Evolutionary conservation across 2,888 invertebrate species (phyloP), one percentile per base, ranked within the genome.

Genomic region (Tetropium fuscum): DNA sequence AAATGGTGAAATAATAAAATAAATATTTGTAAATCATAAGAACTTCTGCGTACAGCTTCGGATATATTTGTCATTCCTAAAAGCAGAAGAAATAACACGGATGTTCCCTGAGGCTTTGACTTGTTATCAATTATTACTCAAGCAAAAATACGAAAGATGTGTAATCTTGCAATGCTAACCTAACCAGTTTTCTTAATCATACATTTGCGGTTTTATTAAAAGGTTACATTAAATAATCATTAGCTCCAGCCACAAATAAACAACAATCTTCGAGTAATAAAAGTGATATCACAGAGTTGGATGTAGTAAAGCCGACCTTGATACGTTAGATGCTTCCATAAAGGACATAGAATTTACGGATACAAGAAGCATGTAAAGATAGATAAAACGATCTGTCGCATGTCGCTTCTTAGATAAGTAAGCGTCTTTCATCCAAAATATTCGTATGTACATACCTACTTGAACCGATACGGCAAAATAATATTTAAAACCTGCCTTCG

Each of bases 171-270:
- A 22, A 41, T 22, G 22, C 41, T 15, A 32, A 47, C 2, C 32
- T 10, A 47, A 32, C 18, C 32, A 19, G 47, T 47, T 27, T 47
- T 19, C 20, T 34, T 11, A 19, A 47, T 11, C 22, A 32, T 32
- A 34, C 18, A 30, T 19, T 47, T 34, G 47, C 32, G 47, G 32
- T 47, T 47, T 47, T 19, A 32, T 32, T 18, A 32, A 22, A 45
- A n/a, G 44, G 13, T 18, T 18, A 30, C 16, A 18, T 18, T 38
- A 38, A 38, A 18, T n/a, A 3, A 40, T 19, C 16, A 40, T 18
- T 18, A 19, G 19, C 18, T 40, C 7, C 18, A 16, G 19, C 19
- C 19, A 10, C 19, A 40, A 18, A 40, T 3, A 3, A 32, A 34
- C 7, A 34, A 30, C 20, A 19, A 47, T 18, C 6, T 47, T 15